Base-by-base conservation (phyloP, 2,888 invertebrate genomes). In the Gisinianus flammeolus region DNA sequence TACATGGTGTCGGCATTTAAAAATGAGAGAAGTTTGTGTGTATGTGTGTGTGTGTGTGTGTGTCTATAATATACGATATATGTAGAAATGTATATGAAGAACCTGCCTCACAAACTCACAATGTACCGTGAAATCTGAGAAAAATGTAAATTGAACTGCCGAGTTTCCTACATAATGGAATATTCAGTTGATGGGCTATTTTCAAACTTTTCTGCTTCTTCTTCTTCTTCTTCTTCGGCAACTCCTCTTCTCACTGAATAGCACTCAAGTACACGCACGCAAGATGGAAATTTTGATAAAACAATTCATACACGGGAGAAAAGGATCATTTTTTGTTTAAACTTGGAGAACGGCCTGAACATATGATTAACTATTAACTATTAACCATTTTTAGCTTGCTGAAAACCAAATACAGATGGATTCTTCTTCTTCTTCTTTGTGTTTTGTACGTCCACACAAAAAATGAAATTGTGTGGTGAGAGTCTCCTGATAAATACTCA, bases 101-200 rank as follows among this genome's bases (percentile, higher is more conserved):
- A 16, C 16, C 8, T 44, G 16, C 30, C 8, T 12, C 6, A 66
- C 28, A 66, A 30, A 66, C n/a, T n/a, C n/a, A n/a, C n/a, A n/a
- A n/a, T 66, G 66, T 28, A 19, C 66, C 66, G 66, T 66, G 66
- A 66, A 66, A 66, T 66, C 30, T 66, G 22, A 22, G 16, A 66
- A 66, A 66, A 66, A 66, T 66, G 66, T 66, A 66, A 66, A 66
- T 66, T 66, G 66, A 24, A 26, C 62, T 6, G 62, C 4, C 22
- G 19, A 54, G 19, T 64, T 28, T 64, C 62, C 22, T 8, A 26
- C 62, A 64, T 64, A 64, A 52, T 71, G 28, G 52, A 54, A 54
- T 54, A 54, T 54, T 54, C 16, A 16, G 6, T 54, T 54, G 54
- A 54, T 54, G 54, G 54, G 54, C 16, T 54, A n/a, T n/a, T n/a